Base-by-base conservation (phyloP, 2,888 invertebrate species). In the Lottia gigantea region DNA sequence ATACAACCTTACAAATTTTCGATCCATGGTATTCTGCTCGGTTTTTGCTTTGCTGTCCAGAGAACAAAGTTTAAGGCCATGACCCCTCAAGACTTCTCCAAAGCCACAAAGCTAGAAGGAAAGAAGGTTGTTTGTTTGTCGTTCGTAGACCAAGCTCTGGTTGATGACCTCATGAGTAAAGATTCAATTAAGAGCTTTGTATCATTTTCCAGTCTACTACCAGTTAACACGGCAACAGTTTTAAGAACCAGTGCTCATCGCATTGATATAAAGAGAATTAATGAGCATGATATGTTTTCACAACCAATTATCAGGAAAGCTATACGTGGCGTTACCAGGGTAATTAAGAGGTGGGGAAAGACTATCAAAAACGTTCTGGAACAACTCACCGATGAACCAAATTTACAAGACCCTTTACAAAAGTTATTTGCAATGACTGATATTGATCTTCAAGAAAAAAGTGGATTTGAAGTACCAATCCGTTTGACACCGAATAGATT, bases 401-500 rank as follows among this genome's bases (percentile, higher is more conserved):
- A 19, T 55, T 19, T 8, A 19, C 16, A 16, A 8, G n/a, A 19
- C 19, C n/a, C 19, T 55, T 55, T 55, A 19, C 19, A n/a, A 8
- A 19, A 55, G 49, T 19, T 55, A 55, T 55, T 55, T 55, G n/a
- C 49, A 19, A 11, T 55, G 19, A n/a, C n/a, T n/a, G 49, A 55
- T 7, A n/a, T 55, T 19, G 19, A 55, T 55, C 8, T 55, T n/a
- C 7, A 16, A 19, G 19, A 55, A 19, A 55, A 19, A 8, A 55
- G 19, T 19, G n/a, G 8, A 19, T 19, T 55, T 2, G 49, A n/a
- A 19, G 7, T 19, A n/a, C n/a, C n/a, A 1, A 19, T 55, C n/a
- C 19, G 19, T 55, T 55, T 55, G 19, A 55, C n/a, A 55, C 49
- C 49, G 19, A 19, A 19, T 19, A 55, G 49, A 2, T 8, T 80